A percentile compares a stretch with the other conserved stretches of the same genome.
These are phyloP conservation scores for Micrasema longulum DNA, from an alignment of 1,140 invertebrate genomes.

Conservation along the genomic window DNA sequence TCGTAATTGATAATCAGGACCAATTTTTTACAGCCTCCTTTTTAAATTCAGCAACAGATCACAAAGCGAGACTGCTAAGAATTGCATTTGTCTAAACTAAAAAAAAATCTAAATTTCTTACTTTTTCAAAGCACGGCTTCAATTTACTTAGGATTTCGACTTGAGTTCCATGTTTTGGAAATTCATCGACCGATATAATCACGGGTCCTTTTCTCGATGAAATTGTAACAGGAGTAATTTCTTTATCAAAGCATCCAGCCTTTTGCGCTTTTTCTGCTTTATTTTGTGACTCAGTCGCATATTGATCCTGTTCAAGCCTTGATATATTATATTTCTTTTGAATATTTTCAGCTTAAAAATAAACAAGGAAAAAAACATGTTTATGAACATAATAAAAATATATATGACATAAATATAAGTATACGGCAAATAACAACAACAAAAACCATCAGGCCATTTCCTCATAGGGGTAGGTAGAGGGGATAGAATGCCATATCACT, in stretches of 20 bases:
- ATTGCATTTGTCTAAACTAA: too few species aligned
- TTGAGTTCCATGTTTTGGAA: constrained; percentile 73
- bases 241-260: constrained; percentile 76
- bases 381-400: too few species aligned
- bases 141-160: constrained; percentile 73
- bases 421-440: too few species aligned
- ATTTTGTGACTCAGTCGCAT: constrained; percentile 79
- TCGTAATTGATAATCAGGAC: too few species aligned
- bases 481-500: too few species aligned
- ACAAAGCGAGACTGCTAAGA: too few species aligned
- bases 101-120: constrained; percentile 56
- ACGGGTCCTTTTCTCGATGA: constrained; percentile 65
- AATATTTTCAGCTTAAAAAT: constrained; percentile 81
- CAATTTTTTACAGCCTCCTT: too few species aligned
- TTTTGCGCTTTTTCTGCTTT: constrained; percentile 75
- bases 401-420: too few species aligned
- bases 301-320: constrained; percentile 82
- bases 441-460: too few species aligned
- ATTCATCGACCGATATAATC: constrained; percentile 75
- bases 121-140: constrained; percentile 73
- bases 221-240: constrained; percentile 77
- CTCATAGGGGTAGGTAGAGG: too few species aligned
- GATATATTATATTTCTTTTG: constrained; percentile 77
- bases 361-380: too few species aligned
- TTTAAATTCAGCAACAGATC: too few species aligned